Evolutionary conservation across 2,797 vertebrate genomes (phyloP).

Genomic region (Poecile montanus): DNA sequence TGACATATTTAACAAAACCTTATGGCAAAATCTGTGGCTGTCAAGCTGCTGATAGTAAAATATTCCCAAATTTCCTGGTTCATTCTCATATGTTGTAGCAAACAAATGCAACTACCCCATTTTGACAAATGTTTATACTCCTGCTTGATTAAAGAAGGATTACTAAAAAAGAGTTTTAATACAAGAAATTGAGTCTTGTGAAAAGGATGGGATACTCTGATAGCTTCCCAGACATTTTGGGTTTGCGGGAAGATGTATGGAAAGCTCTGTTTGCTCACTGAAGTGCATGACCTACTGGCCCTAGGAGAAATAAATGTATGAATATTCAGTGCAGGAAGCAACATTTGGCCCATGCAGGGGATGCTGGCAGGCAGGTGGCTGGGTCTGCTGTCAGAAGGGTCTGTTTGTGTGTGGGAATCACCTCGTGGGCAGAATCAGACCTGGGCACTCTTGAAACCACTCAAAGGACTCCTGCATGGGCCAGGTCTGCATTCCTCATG

Average conservation of each 20-base stretch:
- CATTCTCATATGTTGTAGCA: neutral
- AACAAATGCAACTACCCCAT: neutral
- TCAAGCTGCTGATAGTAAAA: constrained; percentile 45
- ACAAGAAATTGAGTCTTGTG: neutral
- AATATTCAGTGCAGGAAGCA: neutral
- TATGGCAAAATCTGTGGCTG: constrained; percentile 57
- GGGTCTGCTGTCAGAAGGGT: neutral
- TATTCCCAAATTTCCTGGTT: neutral
- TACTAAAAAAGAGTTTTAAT: neutral
- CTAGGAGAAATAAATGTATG: neutral
- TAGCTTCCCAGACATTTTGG: neutral
- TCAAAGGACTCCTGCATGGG: neutral
- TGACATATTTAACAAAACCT: constrained; percentile 63
- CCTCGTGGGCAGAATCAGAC: neutral
- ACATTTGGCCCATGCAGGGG: neutral
- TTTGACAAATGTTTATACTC: constrained; percentile 37
- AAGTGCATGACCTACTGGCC: neutral
- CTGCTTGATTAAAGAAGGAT: neutral
- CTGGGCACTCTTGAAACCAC: neutral
- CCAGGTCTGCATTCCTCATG: neutral
- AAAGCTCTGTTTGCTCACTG: neutral
- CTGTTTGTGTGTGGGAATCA: neutral
- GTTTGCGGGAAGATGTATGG: neutral
- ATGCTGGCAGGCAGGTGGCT: neutral
- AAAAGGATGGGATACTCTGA: neutral